These are phyloP conservation scores for Ganaspis brasiliensis DNA, from an alignment of 2,888 invertebrate genomes.

Conservation along the genomic window DNA sequence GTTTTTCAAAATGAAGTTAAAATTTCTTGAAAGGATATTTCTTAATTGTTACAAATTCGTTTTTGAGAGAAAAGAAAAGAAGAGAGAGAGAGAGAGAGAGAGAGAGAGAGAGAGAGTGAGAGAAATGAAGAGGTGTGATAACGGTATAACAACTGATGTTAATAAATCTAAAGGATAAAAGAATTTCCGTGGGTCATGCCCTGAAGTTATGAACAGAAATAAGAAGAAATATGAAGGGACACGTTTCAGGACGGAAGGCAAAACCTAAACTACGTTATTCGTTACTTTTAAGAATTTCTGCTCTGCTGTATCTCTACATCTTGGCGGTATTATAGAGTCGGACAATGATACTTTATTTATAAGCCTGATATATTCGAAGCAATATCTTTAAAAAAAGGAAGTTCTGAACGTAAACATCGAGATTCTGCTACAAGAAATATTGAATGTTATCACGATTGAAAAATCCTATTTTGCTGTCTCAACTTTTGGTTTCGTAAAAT, in stretches of 20 bases:
- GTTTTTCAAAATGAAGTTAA: background rate
- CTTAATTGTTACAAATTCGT: background rate
- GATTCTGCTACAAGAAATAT: too few relatives aligned
- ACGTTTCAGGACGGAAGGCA: slow-evolving; percentile 21
- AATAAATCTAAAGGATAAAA: slow-evolving; percentile 6
- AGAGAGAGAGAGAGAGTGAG: too few relatives aligned
- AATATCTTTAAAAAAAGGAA: background rate
- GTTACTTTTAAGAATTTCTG: slow-evolving; percentile 25
- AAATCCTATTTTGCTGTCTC: too few relatives aligned
- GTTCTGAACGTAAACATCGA: too few relatives aligned
- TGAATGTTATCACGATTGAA: too few relatives aligned
- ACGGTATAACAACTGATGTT: background rate
- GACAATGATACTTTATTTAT: background rate
- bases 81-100: too few relatives aligned
- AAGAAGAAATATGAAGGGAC: slow-evolving; percentile 23
- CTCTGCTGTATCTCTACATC: background rate
- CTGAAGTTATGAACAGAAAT: slow-evolving; percentile 6
- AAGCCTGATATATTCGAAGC: background rate
- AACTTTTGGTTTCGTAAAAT: too few relatives aligned
- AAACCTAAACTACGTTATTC: slow-evolving; percentile 20
- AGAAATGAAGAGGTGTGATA: background rate
- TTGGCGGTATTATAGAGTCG: background rate
- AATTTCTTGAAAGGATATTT: background rate
- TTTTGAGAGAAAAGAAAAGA: background rate
- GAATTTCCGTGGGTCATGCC: slow-evolving; percentile 29